These are phyloP conservation scores for Etheostoma spectabile DNA, from an alignment of 2,113 vertebrate genomes.

Conservation along the genomic window DNA sequence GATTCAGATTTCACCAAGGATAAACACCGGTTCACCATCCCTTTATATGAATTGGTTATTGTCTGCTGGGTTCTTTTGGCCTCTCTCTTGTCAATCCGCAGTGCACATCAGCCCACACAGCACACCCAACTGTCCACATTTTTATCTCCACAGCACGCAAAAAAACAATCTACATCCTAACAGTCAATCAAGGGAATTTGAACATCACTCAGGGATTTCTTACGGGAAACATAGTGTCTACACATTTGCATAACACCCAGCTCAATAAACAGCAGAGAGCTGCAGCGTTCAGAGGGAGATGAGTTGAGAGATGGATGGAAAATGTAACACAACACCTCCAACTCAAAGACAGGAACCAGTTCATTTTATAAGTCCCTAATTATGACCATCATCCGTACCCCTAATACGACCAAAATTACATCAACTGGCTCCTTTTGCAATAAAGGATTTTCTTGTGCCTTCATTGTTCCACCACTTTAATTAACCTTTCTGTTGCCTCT, in stretches of 20 bases:
- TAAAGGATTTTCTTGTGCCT: background rate
- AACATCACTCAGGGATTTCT: conserved; percentile 52
- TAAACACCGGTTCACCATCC: too few species aligned
- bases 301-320: conserved; percentile 61
- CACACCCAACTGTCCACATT: conserved; percentile 19
- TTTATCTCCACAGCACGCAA: conserved; percentile 8
- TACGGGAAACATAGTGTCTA: conserved; percentile 45
- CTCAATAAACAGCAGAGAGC: conserved; percentile 52
- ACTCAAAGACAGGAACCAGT: conserved; percentile 35
- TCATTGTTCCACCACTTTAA: background rate
- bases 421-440: conserved; percentile 2
- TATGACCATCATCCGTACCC: conserved; percentile 36
- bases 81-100: conserved; percentile 18
- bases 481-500: conserved; percentile 20
- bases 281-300: conserved; percentile 55
- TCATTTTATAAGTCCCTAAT: conserved; percentile 55
- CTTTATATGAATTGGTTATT: background rate
- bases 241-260: conserved; percentile 64
- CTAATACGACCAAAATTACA: conserved; percentile 2
- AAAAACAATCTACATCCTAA: conserved; percentile 34
- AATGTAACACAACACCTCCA: conserved; percentile 68
- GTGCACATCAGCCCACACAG: conserved; percentile 28
- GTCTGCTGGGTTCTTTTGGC: conserved; percentile 1
- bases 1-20: too few species aligned
- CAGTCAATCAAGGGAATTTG: conserved; percentile 40